Evolutionary conservation across 2,888 invertebrate species (phyloP).

Genomic region (Biston betularia): DNA sequence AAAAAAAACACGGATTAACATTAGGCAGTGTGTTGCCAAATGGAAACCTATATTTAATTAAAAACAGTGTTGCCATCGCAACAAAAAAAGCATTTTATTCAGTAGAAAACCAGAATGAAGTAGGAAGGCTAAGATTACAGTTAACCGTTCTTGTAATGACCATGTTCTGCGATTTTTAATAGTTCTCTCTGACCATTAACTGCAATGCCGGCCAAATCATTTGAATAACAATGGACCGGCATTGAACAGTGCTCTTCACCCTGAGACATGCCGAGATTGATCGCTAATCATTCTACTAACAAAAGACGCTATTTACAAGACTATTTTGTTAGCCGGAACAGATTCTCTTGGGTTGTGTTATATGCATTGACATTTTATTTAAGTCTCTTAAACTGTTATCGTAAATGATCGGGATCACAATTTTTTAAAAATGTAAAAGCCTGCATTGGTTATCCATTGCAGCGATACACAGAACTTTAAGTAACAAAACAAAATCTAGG

Average conservation of each 20-base stretch:
- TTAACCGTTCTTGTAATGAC: slow-evolving; percentile 15
- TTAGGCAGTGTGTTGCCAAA: too few species aligned
- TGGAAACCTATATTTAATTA: too few species aligned
- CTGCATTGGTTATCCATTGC: too few species aligned
- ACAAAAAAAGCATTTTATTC: neutral
- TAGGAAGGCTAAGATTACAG: slow-evolving; percentile 2
- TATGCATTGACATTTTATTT: slow-evolving; percentile 2
- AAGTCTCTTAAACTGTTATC: neutral
- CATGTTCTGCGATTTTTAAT: slow-evolving; percentile 9
- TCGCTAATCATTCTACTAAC: slow-evolving; percentile 19
- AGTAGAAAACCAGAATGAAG: slow-evolving; percentile 2
- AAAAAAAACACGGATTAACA: too few species aligned
- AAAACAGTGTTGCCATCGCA: too few species aligned
- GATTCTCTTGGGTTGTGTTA: neutral
- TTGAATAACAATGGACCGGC: slow-evolving; percentile 27
- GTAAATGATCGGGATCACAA: too few species aligned
- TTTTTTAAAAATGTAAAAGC: too few species aligned
- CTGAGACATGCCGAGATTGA: slow-evolving; percentile 25
- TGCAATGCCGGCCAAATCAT: slow-evolving; percentile 27
- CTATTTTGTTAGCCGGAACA: slow-evolving; percentile 6
- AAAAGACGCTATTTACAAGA: slow-evolving; percentile 11
- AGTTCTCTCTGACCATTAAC: slow-evolving; percentile 17
- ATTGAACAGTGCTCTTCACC: slow-evolving; percentile 26
- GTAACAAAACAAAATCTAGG: too few species aligned
- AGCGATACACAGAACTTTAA: too few species aligned